These are phyloP conservation scores for Brachionus paranguensis DNA, from an alignment of 1,140 invertebrate genomes.

Conservation along the genomic window DNA sequence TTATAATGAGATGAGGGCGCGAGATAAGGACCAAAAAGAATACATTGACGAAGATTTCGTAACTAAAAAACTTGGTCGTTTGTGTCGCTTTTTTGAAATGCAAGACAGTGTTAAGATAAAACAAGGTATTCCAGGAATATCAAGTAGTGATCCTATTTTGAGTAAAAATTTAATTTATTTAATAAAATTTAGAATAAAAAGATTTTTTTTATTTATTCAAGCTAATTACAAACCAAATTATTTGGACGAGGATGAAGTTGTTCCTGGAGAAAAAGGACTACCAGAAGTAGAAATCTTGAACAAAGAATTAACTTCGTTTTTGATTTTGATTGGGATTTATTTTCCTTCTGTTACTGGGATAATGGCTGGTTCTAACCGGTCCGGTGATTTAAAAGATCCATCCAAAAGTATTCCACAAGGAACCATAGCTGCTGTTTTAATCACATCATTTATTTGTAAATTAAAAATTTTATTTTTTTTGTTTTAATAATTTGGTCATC, in stretches of 20 bases:
- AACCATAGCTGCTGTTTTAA: conserved; percentile 89
- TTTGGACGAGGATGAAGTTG: conserved; percentile 20
- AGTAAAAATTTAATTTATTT: background rate
- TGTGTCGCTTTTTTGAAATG: conserved; percentile 2
- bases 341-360: conserved; percentile 98
- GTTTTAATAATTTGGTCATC: too few relatives aligned
- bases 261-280: background rate
- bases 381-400: conserved; percentile 93
- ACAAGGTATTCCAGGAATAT: conserved; percentile 33
- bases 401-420: conserved; percentile 96
- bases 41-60: background rate
- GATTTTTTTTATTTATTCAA: background rate
- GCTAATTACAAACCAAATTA: background rate
- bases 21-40: background rate
- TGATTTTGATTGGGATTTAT: conserved; percentile 94
- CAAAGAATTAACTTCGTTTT: conserved; percentile 73
- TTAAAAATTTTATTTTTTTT: conserved; percentile 43
- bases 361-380: conserved; percentile 98
- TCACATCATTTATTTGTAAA: conserved; percentile 85
- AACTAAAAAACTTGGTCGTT: background rate
- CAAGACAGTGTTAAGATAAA: conserved; percentile 1
- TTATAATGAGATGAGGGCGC: background rate
- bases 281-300: conserved; percentile 57
- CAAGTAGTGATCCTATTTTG: background rate
- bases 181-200: background rate